Evolutionary conservation across 2,113 vertebrate species (phyloP).

Genomic region (Todiramphus saurophagus): DNA sequence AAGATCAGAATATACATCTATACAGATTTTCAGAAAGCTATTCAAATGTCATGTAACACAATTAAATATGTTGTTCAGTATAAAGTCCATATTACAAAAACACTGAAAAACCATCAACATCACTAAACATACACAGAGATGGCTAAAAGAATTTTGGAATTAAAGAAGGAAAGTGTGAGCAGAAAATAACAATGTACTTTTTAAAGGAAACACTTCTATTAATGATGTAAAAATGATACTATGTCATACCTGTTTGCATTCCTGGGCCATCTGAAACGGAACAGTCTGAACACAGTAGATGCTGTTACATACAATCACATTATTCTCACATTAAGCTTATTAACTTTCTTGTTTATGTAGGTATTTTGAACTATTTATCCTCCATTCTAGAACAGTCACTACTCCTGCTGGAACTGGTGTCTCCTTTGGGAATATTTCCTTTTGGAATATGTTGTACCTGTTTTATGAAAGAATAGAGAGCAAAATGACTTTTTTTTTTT

Average conservation of each 20-base stretch:
- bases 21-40: background rate
- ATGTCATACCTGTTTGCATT: background rate
- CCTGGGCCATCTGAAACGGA: background rate
- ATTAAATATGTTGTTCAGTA: background rate
- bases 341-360: slow-evolving; percentile 29
- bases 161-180: background rate
- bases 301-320: background rate
- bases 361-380: slow-evolving; percentile 25
- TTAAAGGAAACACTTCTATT: background rate
- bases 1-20: background rate
- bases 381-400: slow-evolving; percentile 42
- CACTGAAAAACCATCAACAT: background rate
- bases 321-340: slow-evolving; percentile 28
- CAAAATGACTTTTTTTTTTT: background rate
- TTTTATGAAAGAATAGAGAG: slow-evolving; percentile 59
- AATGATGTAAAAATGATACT: background rate
- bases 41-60: background rate
- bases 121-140: background rate
- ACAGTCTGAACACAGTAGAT: background rate
- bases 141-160: background rate
- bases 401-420: slow-evolving; percentile 33
- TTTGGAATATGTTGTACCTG: slow-evolving; percentile 41
- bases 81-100: background rate
- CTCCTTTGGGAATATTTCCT: slow-evolving; percentile 49
- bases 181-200: background rate